Percentiles rank a stretch among this genome's conserved stretches.
Evolutionary conservation across 2,113 vertebrate species (phyloP).

Genomic region (Lutjanus erythropterus): DNA sequence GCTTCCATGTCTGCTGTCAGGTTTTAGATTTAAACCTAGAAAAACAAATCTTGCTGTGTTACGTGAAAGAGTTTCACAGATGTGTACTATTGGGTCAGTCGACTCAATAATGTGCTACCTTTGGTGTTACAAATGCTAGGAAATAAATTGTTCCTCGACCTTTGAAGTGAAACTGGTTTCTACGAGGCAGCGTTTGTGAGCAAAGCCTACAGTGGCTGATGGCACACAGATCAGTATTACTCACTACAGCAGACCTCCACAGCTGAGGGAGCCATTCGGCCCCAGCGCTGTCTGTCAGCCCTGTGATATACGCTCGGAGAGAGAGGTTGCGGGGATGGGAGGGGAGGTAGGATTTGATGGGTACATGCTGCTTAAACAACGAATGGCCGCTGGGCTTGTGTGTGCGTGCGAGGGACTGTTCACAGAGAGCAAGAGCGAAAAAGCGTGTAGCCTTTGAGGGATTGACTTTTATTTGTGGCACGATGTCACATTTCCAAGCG

Average conservation of each 20-base stretch:
- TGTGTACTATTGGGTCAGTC: conserved; percentile 20
- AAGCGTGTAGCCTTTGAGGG: conserved; percentile 64
- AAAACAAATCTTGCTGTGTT: conserved; percentile 34
- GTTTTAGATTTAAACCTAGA: conserved; percentile 28
- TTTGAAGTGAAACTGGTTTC: conserved; percentile 39
- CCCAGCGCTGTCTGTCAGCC: conserved; percentile 72
- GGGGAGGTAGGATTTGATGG: conserved; percentile 71
- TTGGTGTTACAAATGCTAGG: conserved; percentile 27
- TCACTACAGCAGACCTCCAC: conserved; percentile 68
- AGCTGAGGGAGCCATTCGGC: conserved; percentile 63
- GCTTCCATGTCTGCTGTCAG: conserved; percentile 7
- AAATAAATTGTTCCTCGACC: conserved; percentile 62
- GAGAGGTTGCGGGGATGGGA: conserved; percentile 40
- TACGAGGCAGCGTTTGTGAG: conserved; percentile 17
- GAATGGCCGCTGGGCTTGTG: conserved; percentile 65
- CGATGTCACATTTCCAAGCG: conserved; percentile 70
- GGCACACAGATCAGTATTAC: conserved; percentile 63
- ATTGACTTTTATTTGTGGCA: conserved; percentile 74
- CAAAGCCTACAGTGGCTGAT: conserved; percentile 59
- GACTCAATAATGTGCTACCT: conserved; percentile 32
- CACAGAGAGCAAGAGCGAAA: conserved; percentile 42
- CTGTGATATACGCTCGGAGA: conserved; percentile 63
- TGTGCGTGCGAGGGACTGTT: conserved; percentile 30
- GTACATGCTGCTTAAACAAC: conserved; percentile 76
- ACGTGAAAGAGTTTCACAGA: not conserved